Evolutionary conservation across 2,888 invertebrate genomes (phyloP), one percentile per base, ranked within the genome.

Genomic region (Chaitophorus viminalis): DNA sequence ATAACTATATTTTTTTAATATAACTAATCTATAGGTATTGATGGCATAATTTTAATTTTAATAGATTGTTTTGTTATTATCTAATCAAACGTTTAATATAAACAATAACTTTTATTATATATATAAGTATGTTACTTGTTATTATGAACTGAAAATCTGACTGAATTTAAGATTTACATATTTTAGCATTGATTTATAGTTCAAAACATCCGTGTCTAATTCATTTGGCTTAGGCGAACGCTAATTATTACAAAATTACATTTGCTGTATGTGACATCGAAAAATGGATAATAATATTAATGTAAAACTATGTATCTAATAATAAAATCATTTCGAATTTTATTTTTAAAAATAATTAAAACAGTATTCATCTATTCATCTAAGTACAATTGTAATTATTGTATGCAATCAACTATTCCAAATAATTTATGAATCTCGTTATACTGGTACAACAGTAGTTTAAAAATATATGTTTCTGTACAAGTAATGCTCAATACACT

Each of bases 61-160:
- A 74, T 74, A 74, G 21, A 83, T 60, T 5, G 1, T 82, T 36
- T 74, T 82, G 54, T 74, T 18, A 31, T 25, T 60, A 83, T 75
- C 72, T 74, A 29, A 83, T 75, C 36, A 6, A 60, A 83, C n/a
- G 39, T 65, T 21, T 21, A 77, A 82, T 72, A 60, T 36, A 74
- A 1, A 72, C 52, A 31, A 21, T 31, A 11, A 77, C 29, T 54
- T 33, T 17, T 8, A 77, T 39, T 1, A 75, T 14, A 25, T 14
- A 25, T 75, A 8, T 25, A 75, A 60, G 36, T 60, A 36, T 39
- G 60, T 54, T 70, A 75, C 18, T 83, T 54, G 21, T 74, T 65
- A 60, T 83, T 68, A 78, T 78, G 84, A 68, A 85, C 84, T 77
- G 68, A 85, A 65, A 76, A 85, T 77, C 68, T 77, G 76, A 84